A percentile compares a stretch with the other conserved stretches of the same genome.
Conservation (phyloP, 2,113 vertebrate genomes). For the Sturnira hondurensis region DNA sequence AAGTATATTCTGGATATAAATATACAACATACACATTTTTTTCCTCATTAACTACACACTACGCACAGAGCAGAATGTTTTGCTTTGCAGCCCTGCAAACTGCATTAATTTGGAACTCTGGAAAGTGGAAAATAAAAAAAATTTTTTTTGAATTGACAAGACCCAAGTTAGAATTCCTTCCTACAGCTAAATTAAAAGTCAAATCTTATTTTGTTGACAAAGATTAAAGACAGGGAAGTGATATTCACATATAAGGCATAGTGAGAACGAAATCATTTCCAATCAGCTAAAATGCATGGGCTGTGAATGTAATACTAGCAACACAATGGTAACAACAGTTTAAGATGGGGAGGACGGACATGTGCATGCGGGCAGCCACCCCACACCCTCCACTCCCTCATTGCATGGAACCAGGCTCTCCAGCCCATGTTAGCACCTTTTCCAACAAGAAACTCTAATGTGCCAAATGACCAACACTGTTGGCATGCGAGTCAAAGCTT, state of each 20-base stretch:
- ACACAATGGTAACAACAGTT: neutral
- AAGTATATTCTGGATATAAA: neutral
- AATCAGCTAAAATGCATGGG: neutral
- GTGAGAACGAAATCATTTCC: neutral
- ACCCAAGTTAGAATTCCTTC: neutral
- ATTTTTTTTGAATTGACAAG: neutral
- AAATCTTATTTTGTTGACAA: neutral
- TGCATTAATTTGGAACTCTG: neutral
- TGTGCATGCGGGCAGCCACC: neutral
- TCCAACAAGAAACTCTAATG: neutral
- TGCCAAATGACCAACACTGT: neutral
- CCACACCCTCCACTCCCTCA: neutral
- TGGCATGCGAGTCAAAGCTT: neutral
- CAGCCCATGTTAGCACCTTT: neutral
- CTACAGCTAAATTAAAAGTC: neutral
- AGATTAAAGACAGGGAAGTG: neutral
- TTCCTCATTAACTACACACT: neutral
- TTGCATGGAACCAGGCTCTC: neutral
- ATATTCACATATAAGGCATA: neutral
- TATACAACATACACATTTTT: neutral
- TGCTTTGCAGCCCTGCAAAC: neutral
- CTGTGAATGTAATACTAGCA: neutral
- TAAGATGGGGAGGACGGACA: neutral
- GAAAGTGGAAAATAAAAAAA: neutral
- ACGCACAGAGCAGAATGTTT: neutral